Evolutionary conservation across 2,113 vertebrate species (phyloP), one percentile per base, ranked within the genome.

Genomic region (Uropsilus gracilis): DNA sequence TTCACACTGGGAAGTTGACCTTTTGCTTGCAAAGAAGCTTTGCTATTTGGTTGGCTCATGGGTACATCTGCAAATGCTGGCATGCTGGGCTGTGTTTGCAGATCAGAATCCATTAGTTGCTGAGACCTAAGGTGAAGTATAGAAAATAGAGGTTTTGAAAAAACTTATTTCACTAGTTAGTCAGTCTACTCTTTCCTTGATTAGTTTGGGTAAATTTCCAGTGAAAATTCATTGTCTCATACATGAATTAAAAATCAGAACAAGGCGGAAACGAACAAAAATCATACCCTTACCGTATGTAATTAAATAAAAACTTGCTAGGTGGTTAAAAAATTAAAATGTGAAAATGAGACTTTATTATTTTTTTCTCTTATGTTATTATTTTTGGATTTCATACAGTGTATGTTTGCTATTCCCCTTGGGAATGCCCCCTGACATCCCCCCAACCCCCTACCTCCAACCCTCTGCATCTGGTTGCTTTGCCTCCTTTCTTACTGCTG

Each of bases 1-100:
- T 92, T 95, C 92, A 96, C 92, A 86, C 88, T 92, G 95, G 55
- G 96, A 96, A 96, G 73, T 11, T 96, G 96, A 97, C 91, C 96
- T 97, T 96, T 97, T 78, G 64, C 96, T 97, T 96, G 84, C 59
- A 94, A 96, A 97, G 91, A 80, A 95, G 83, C 78, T 89, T 95
- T 97, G 90, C 93, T 96, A 44, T 96, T 92, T 90, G 50, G 66
- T 96, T 96, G 82, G 73, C 88, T 95, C 89, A 17, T 91, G 95
- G 82, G 92, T 92, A 83, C 34, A 89, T 94, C 73, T 92, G 88
- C 89, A 95, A 96, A 95, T 89, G 77, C 78, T 95, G 86, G 81
- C 69, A n/a, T 88, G 94, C 93, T 95, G 73, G 72, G 82, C 50
- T 94, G 72, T 96, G 86, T 97, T 95, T 96, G 94, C 91, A 96